phyloP scores from a whole-genome alignment of 2,888 invertebrate species.

The Tinea semifulvella region DNA sequence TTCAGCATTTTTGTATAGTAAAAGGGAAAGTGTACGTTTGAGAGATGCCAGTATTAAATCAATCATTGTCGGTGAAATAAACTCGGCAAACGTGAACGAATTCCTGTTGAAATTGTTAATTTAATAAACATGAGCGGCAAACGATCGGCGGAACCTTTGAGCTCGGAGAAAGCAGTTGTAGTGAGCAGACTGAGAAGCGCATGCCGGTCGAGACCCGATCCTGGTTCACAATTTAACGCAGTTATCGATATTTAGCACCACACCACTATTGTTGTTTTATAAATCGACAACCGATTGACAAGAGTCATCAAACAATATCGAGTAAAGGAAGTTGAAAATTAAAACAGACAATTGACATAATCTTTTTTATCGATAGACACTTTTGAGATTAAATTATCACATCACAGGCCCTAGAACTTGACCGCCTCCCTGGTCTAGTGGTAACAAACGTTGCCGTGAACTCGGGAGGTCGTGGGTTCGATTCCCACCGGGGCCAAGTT shows the following conservation, averaged over 20 bases:
- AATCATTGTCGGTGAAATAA: constrained; percentile 11
- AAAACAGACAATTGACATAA: no score
- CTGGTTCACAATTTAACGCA: constrained; percentile 1
- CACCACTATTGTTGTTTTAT: no score
- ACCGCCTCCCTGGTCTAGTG: no score
- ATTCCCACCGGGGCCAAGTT: no score
- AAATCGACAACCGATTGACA: no score
- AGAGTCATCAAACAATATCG: no score
- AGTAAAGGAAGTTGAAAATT: no score
- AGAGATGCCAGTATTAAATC: constrained; percentile 12
- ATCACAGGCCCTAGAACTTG: no score
- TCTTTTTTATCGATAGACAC: no score
- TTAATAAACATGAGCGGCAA: constrained; percentile 55
- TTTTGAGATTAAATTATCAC: no score
- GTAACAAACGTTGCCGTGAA: no score
- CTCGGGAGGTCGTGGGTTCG: no score
- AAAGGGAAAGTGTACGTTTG: constrained; percentile 8
- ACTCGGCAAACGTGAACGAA: constrained; percentile 22
- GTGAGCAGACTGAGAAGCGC: background rate
- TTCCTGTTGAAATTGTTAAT: constrained; percentile 57
- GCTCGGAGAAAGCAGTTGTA: constrained; percentile 45
- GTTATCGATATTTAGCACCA: constrained; percentile 7
- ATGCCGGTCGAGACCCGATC: constrained; percentile 6
- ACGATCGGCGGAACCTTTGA: constrained; percentile 42
- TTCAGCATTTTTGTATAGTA: constrained; percentile 3